These are phyloP conservation scores for Hippocampus abdominalis DNA, from an alignment of 2,113 vertebrate genomes.

Conservation along the genomic window DNA sequence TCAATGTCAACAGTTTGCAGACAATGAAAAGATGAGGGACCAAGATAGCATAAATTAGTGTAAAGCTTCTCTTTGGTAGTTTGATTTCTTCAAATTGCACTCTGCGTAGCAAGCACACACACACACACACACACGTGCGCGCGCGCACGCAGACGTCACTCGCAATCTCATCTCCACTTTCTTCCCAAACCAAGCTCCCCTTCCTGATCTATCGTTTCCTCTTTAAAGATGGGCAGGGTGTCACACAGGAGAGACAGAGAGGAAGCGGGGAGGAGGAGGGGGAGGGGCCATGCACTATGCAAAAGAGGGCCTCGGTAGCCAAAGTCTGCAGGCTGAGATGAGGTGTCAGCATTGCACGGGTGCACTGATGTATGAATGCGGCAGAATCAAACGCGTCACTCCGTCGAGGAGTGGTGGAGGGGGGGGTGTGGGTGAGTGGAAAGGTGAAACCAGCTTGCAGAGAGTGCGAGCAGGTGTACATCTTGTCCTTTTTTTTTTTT, in stretches of 20 bases:
- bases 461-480: constrained; percentile 89
- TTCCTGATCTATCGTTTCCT: constrained; percentile 65
- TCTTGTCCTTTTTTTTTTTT: constrained; percentile 49
- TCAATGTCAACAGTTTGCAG: constrained; percentile 45
- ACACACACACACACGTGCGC: not conserved
- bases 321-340: constrained; percentile 98
- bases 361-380: constrained; percentile 99
- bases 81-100: constrained; percentile 28
- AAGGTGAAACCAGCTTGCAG: constrained; percentile 92
- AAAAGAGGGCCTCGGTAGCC: constrained; percentile 97
- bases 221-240: constrained; percentile 90
- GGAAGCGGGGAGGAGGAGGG: constrained; percentile 50
- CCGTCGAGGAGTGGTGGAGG: constrained; percentile 81
- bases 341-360: constrained; percentile 98
- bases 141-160: constrained; percentile 32
- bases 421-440: constrained; percentile 76
- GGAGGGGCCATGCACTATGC: constrained; percentile 82
- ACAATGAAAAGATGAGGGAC: constrained; percentile 49
- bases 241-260: constrained; percentile 67
- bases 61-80: constrained; percentile 37
- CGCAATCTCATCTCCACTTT: constrained; percentile 40
- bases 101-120: not conserved
- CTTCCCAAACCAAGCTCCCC: constrained; percentile 32
- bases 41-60: constrained; percentile 56
- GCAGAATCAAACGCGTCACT: constrained; percentile 97